Base-by-base conservation (phyloP, 2,797 vertebrate species). In the Catamblyrhynchus diadema region DNA sequence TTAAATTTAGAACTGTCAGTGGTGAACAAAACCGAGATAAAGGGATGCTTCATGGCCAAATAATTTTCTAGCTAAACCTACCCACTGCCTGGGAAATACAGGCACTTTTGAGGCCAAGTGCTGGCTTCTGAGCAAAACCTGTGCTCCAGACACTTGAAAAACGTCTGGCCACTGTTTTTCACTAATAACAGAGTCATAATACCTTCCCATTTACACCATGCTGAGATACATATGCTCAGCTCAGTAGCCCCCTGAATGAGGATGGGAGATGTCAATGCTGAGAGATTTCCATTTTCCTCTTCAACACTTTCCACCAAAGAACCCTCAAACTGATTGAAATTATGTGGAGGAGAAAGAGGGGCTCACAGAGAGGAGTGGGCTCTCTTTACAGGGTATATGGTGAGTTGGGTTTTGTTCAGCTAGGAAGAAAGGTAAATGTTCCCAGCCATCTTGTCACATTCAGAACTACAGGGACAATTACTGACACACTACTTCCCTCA, bases 71-170 rank as follows among this genome's bases (percentile, higher is more conserved):
- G 57, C 65, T 94, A 89, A 89, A 71, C 33, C 41, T 85, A 48
- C 42, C 42, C 13, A 7, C 67, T 89, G 50, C 33, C 44, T 81
- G 44, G 88, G 88, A 94, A 95, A 80, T 74, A 77, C 7, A 74
- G 57, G 61, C 32, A 48, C 39, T 85, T 95, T 35, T 57, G 50
- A 91, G 69, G 78, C 72, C 57, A 92, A 86, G 35, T 65, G 19
- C 54, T 95, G 81, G 79, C 79, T 89, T 90, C 71, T 65, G 56
- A 94, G 78, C 39, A 92, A 94, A 90, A 67, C 51, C 16, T 57
- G 42, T 53, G 41, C 39, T 87, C 57, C 83, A 93, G 60, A 74
- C 20, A 47, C 79, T 85, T 94, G 53, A 78, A 87, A 92, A 89
- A 91, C 37, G 53, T 60, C 83, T 87, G 78, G 67, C 56, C 81